Percentiles rank a stretch among this genome's conserved stretches.
phyloP scores from a whole-genome alignment of 1,140 invertebrate genomes.

The Mylabris phalerata region DNA sequence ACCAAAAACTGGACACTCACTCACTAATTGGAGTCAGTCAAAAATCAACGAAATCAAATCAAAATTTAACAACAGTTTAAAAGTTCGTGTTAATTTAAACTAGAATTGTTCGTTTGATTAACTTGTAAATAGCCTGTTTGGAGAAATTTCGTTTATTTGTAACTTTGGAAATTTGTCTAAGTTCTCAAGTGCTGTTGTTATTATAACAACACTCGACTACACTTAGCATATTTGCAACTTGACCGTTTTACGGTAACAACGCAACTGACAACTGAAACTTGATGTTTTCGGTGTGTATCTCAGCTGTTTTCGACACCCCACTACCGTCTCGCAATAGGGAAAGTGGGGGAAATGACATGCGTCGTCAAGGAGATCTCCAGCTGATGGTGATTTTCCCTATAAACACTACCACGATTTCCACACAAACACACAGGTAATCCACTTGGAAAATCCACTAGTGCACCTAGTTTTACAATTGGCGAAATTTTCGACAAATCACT shows the following conservation, averaged over 20 bases:
- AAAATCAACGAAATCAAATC: constrained; percentile 1
- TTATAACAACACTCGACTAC: constrained; percentile 25
- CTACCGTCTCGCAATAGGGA: constrained; percentile 1
- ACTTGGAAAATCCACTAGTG: too few species aligned
- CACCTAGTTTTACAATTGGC: too few species aligned
- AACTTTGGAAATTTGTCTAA: constrained; percentile 23
- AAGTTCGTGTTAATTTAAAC: not conserved
- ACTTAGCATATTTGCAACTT: constrained; percentile 29
- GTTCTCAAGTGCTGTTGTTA: constrained; percentile 29
- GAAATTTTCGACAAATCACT: too few species aligned
- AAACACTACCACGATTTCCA: constrained; percentile 4
- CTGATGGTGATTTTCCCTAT: constrained; percentile 13
- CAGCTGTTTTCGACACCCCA: constrained; percentile 34
- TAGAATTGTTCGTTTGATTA: too few species aligned
- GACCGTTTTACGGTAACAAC: constrained; percentile 25
- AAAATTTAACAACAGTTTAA: not conserved
- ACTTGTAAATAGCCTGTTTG: too few species aligned
- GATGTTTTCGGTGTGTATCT: constrained; percentile 39
- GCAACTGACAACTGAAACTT: constrained; percentile 34
- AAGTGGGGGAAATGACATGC: constrained; percentile 24
- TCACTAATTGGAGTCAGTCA: constrained; percentile 6
- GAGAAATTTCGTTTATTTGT: not conserved
- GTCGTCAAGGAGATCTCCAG: constrained; percentile 18
- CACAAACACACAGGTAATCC: not conserved
- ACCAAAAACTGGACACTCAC: constrained; percentile 15